These are phyloP conservation scores for Mesaphorura yosii DNA, from an alignment of 1,140 invertebrate species.

Conservation along the genomic window DNA sequence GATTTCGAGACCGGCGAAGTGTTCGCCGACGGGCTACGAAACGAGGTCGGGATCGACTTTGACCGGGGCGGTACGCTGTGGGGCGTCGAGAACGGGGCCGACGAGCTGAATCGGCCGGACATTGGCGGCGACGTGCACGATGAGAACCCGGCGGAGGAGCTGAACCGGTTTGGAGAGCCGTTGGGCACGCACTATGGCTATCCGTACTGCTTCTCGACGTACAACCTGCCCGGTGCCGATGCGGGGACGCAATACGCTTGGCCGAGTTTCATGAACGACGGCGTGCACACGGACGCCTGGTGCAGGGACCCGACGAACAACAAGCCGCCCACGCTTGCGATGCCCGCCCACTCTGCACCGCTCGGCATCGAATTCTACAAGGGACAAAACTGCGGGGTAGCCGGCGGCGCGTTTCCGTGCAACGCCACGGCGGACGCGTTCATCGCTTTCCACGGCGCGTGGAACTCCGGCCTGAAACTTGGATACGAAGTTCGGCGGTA, in stretches of 20 bases:
- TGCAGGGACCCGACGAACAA: constrained; percentile 22
- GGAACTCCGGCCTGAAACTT: constrained; percentile 2
- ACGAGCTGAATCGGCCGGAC: constrained; percentile 17
- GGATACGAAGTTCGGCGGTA: constrained; percentile 15
- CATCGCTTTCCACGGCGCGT: constrained; percentile 21
- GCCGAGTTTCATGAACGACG: constrained; percentile 23
- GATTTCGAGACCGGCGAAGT: constrained; percentile 14
- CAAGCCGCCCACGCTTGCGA: constrained; percentile 13
- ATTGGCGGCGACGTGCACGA: constrained; percentile 26
- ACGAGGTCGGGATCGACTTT: constrained; percentile 25
- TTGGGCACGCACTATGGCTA: constrained; percentile 24
- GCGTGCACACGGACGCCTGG: constrained; percentile 21
- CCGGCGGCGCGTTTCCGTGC: constrained; percentile 19
- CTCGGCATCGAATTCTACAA: constrained; percentile 20
- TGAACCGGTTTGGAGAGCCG: constrained; percentile 18
- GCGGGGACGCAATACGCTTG: constrained; percentile 18
- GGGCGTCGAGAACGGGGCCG: constrained; percentile 24
- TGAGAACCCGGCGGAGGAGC: constrained; percentile 24
- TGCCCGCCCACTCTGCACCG: constrained; percentile 23
- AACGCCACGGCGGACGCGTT: constrained; percentile 13
- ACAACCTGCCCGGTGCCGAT: constrained; percentile 2
- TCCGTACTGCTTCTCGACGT: constrained; percentile 20
- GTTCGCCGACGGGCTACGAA: constrained; percentile 23
- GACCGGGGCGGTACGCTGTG: constrained; percentile 17
- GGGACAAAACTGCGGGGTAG: not conserved